Evolutionary conservation across 2,888 invertebrate species (phyloP).

Genomic region (Campoplex capitator): DNA sequence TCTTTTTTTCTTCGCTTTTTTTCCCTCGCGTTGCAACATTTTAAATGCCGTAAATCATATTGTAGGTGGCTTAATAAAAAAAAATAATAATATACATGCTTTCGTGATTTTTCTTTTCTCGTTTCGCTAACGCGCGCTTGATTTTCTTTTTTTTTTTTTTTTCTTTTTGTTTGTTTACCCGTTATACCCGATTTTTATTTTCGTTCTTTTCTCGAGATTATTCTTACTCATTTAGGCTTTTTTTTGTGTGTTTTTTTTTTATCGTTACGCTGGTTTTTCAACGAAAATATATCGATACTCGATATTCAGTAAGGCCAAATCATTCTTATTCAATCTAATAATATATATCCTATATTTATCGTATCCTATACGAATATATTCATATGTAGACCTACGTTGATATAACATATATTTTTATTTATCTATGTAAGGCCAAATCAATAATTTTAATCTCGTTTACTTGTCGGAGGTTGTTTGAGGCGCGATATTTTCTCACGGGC

Average conservation of each 20-base stretch:
- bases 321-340: background rate
- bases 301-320: conserved; percentile 7
- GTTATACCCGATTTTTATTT: background rate
- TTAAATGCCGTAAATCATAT: conserved; percentile 60
- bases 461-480: conserved; percentile 14
- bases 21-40: conserved; percentile 47
- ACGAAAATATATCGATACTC: background rate
- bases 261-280: background rate
- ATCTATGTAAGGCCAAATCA: conserved; percentile 21
- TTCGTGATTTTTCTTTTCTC: conserved; percentile 8
- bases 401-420: conserved; percentile 1
- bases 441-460: conserved; percentile 32
- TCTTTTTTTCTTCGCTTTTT: background rate
- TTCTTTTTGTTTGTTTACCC: background rate
- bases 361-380: background rate
- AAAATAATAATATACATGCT: conserved; percentile 40
- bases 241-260: background rate
- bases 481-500: conserved; percentile 37
- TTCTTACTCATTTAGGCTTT: background rate
- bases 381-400: background rate
- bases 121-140: background rate
- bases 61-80: conserved; percentile 4
- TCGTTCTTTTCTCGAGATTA: background rate
- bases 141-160: no score
- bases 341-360: background rate